Evolutionary conservation across 2,888 invertebrate species (phyloP), one percentile per base, ranked within the genome.

Genomic region (Tachina lurida): DNA sequence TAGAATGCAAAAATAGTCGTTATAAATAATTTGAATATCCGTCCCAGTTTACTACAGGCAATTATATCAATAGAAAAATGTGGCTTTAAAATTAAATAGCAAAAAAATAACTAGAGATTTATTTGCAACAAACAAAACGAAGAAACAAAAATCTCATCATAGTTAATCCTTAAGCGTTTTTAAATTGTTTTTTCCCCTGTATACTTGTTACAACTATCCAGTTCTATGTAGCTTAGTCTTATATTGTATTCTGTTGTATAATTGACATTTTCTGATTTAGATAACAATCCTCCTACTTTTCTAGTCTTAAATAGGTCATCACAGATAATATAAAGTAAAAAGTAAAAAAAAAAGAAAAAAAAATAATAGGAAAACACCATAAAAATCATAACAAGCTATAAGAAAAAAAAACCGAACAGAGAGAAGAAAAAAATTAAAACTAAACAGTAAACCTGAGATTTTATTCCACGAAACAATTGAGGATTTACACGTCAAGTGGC

Each of bases 401-500:
- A n/a, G n/a, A n/a, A 82, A 47, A 39, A 9, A 22, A 52, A 70
- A 56, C 52, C 45, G 39, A 70, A 62, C 52, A 70, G 78, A 13
- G 15, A 0, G 56, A 54, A 56, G 67, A 60, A 56, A 52, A 43
- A 62, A 56, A 43, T 45, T 9, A 54, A 62, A 68, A 60, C 68
- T 41, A 63, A 75, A 82, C 47, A 76, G 22, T 56, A 63, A 70
- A 77, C 67, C 77, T 71, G 52, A 60, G 82, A 77, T 83, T 83
- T 83, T 73, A 62, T 77, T 71, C 58, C 52, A 54, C 17, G 60
- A 77, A 73, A 77, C 70, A 83, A 83, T 77, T 77, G 52, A 39
- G 60, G 73, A 83, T 83, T 83, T 83, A 65, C 83, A 83, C 83
- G 77, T 83, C 73, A 83, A 83, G 83, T 83, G 77, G 83, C 77